Evolutionary conservation across 1,140 invertebrate species (phyloP), one percentile per base, ranked within the genome.

Genomic region (Apocrypta bakeri): DNA sequence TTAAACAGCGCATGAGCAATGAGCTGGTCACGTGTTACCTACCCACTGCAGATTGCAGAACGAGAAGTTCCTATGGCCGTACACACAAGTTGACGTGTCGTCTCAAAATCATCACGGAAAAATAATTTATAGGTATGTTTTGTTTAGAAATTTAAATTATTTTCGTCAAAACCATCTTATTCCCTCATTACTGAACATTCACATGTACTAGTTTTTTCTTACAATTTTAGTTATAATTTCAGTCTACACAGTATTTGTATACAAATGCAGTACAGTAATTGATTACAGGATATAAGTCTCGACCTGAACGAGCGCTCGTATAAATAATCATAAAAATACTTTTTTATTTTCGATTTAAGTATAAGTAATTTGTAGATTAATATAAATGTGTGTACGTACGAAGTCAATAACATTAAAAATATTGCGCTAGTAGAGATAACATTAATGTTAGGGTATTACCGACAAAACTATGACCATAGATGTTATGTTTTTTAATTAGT

Each of bases 1-100:
- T 1, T 14, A 9, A 27, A 14, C 37, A 17, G 76, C 81, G 81
- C 81, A 79, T 83, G 81, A 48, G 75, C 68, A 83, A 64, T 78
- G 25, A 63, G 21, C 42, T 29, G 61, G 48, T 83, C 81, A 83
- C 76, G 76, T 83, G 81, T 27, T 68, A 4, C 29, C 31, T 0
- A 56, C n/a, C 21, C 37, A 66, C 81, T 83, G 69, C 48, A 79
- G 69, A 29, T 73, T 73, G 61, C 33, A 72, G 68, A 77, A 72
- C 40, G 12, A 82, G 12, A 37, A 82, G 66, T 72, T 77, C 68
- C 64, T 77, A 72, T 76, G 73, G 73, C 42, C 8, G 29, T 33
- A 73, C 73, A 73, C 73, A 42, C 79, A 27, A 78, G 37, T 68
- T 42, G 75, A 73, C 75, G 42, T 69, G 25, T 66, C 21, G 27